A percentile compares a stretch with the other conserved stretches of the same genome.
Evolutionary conservation across 2,797 vertebrate species (phyloP).

Genomic region (Phrynocephalus guinanensis): DNA sequence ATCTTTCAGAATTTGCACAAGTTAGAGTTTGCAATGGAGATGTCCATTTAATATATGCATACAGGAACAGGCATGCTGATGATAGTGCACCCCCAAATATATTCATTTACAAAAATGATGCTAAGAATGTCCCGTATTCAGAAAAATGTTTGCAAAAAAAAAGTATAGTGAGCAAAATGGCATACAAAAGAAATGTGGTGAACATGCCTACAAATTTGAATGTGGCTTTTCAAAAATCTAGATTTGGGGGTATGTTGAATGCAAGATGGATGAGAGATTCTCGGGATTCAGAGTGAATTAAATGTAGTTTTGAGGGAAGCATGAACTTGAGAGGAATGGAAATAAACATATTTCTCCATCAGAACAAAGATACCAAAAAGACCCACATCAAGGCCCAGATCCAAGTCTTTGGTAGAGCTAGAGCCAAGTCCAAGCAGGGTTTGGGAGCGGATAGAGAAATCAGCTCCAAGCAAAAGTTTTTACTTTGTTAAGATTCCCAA

Average conservation of each 20-base stretch:
- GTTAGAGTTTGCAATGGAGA: too few species aligned
- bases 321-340: neutral
- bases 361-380: neutral
- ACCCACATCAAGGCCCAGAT: too few species aligned
- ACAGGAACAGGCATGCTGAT: too few species aligned
- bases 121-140: neutral
- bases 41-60: too few species aligned
- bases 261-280: neutral
- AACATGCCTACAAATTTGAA: neutral
- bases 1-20: too few species aligned
- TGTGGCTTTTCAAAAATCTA: neutral
- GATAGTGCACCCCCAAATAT: too few species aligned
- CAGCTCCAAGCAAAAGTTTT: conserved; percentile 7
- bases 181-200: neutral
- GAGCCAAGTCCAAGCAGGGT: neutral
- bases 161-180: neutral
- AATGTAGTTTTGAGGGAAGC: neutral
- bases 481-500: conserved; percentile 50
- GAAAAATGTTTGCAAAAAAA: neutral
- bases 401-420: neutral
- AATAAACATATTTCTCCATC: neutral
- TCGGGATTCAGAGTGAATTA: neutral
- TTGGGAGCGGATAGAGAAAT: too few species aligned
- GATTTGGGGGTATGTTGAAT: neutral
- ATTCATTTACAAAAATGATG: too few species aligned